Conservation (phyloP, 2,797 vertebrate species). For the Monodelphis domestica region DNA sequence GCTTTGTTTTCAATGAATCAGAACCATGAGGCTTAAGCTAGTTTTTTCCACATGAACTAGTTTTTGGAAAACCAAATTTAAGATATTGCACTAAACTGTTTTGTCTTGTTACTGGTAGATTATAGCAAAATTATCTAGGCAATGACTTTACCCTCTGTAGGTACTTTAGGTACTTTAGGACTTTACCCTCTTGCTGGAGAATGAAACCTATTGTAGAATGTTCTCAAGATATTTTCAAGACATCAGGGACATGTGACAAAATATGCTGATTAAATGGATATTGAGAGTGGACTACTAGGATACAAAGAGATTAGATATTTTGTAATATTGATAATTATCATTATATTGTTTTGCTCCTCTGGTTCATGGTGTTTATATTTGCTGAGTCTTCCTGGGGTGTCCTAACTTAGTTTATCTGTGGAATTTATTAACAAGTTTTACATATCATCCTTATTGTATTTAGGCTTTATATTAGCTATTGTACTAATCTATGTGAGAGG, state of each 20-base stretch:
- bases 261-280: neutral
- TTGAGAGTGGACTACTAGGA: neutral
- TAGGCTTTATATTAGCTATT: too few relatives aligned
- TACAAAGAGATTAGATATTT: neutral
- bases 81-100: neutral
- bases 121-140: neutral
- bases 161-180: too few relatives aligned
- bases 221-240: neutral
- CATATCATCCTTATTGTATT: too few relatives aligned
- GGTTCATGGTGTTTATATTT: neutral
- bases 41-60: neutral
- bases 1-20: neutral
- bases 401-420: too few relatives aligned
- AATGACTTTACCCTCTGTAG: too few relatives aligned
- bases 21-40: neutral
- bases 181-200: too few relatives aligned
- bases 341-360: neutral
- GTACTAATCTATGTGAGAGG: too few relatives aligned
- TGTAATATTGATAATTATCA: neutral
- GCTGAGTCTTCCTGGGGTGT: rapidly evolving
- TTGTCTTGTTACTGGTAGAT: neutral
- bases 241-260: neutral
- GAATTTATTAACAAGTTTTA: too few relatives aligned
- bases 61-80: neutral
- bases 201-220: neutral